Evolutionary conservation across 2,797 vertebrate genomes (phyloP).

Genomic region (Lagorchestes hirsutus): DNA sequence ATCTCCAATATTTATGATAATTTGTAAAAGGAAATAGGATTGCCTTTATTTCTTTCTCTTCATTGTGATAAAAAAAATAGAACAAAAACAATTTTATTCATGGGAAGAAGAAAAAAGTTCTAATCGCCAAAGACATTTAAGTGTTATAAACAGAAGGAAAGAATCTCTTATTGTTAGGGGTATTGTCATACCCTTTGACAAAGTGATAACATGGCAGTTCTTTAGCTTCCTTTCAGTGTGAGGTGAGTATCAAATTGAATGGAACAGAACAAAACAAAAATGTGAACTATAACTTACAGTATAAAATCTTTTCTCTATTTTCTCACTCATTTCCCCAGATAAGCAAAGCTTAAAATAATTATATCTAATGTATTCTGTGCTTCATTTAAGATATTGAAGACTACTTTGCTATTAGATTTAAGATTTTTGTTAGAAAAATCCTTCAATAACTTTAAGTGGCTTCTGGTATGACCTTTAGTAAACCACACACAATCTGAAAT

Average conservation of each 20-base stretch:
- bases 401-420: conserved; percentile 57
- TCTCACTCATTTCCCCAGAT: background rate
- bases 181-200: conserved; percentile 82
- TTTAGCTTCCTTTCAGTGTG: conserved; percentile 68
- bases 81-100: conserved; percentile 81
- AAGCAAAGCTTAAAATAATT: conserved; percentile 46
- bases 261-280: conserved; percentile 63
- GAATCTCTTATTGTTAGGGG: conserved; percentile 79
- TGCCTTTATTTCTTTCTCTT: conserved; percentile 87
- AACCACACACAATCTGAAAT: background rate
- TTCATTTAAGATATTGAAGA: conserved; percentile 71
- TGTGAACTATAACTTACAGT: conserved; percentile 60
- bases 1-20: conserved; percentile 92
- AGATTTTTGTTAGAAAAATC: conserved; percentile 41
- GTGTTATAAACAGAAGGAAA: conserved; percentile 81
- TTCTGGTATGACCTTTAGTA: background rate
- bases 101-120: conserved; percentile 82
- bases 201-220: conserved; percentile 77
- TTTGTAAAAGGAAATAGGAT: conserved; percentile 87
- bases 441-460: conserved; percentile 20
- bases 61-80: conserved; percentile 82
- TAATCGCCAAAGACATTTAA: conserved; percentile 83
- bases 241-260: conserved; percentile 64
- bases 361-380: conserved; percentile 66
- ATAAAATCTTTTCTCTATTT: conserved; percentile 52